Evolutionary conservation across 1,140 invertebrate genomes (phyloP).

Genomic region (Trichogramma pretiosum): DNA sequence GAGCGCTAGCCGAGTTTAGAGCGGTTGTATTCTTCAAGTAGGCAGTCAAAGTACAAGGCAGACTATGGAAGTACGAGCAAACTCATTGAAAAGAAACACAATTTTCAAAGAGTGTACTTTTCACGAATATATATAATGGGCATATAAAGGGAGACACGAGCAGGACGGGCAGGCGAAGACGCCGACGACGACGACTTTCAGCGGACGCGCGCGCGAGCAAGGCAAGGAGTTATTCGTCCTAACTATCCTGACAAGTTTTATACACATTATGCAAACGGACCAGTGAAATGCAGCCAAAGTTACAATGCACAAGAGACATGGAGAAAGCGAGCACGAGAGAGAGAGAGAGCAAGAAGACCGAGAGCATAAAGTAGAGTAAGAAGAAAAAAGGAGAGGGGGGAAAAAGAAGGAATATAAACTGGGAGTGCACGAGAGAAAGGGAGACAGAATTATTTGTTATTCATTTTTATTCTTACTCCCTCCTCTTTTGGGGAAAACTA

Average conservation of each 20-base stretch:
- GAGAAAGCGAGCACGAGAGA: background rate
- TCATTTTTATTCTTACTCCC: slow-evolving; percentile 12
- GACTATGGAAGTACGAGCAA: background rate
- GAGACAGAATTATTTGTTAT: slow-evolving; percentile 16
- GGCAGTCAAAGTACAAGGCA: background rate
- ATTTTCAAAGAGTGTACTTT: slow-evolving; percentile 18
- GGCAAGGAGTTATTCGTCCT: slow-evolving; percentile 2
- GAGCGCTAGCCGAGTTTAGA: background rate
- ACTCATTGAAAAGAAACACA: slow-evolving; percentile 20
- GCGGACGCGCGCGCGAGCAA: background rate
- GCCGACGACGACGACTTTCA: no score
- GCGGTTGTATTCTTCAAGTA: background rate
- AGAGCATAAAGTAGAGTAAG: no score
- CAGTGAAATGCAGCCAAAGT: slow-evolving; percentile 12
- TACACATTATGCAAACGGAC: slow-evolving; percentile 17
- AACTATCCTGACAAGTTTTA: slow-evolving; percentile 18
- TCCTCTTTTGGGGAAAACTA: background rate
- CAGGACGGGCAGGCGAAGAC: no score
- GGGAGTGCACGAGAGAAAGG: no score
- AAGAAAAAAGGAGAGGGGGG: background rate
- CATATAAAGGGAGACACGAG: no score
- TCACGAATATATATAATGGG: background rate
- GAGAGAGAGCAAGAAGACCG: no score
- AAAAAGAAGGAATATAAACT: background rate
- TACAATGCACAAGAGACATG: background rate